phyloP scores from a whole-genome alignment of 2,113 vertebrate species.

The Arenaria interpres region DNA sequence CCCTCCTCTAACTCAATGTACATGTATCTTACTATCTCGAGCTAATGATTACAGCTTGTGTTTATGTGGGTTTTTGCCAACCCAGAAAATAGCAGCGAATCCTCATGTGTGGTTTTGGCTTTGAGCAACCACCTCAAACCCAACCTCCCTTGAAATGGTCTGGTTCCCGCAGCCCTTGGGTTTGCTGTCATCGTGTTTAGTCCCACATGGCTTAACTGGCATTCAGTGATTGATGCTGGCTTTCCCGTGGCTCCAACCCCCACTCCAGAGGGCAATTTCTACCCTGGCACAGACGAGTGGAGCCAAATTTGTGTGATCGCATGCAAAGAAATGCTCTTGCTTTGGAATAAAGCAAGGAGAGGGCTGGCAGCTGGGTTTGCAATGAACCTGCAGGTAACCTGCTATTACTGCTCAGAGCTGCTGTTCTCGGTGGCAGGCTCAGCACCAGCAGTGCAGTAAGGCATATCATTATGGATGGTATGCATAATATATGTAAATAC shows the following conservation, averaged over 20 bases:
- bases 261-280: not conserved
- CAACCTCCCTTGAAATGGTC: not conserved
- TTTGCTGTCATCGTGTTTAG: not conserved
- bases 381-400: not conserved
- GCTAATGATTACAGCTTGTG: conserved; percentile 16
- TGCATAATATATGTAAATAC: not conserved
- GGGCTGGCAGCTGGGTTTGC: not conserved
- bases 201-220: not conserved
- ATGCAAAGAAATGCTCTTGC: not conserved
- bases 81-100: not conserved
- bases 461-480: not conserved
- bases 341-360: not conserved
- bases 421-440: not conserved
- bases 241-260: not conserved
- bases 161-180: not conserved
- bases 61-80: not conserved
- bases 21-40: not conserved
- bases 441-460: not conserved
- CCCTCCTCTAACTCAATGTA: not conserved
- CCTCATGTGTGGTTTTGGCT: not conserved
- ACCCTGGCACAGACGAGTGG: not conserved
- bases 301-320: not conserved
- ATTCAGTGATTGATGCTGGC: not conserved
- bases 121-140: not conserved
- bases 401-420: not conserved